Conservation (phyloP, 2,888 invertebrate genomes). For the Salticus scenicus region DNA sequence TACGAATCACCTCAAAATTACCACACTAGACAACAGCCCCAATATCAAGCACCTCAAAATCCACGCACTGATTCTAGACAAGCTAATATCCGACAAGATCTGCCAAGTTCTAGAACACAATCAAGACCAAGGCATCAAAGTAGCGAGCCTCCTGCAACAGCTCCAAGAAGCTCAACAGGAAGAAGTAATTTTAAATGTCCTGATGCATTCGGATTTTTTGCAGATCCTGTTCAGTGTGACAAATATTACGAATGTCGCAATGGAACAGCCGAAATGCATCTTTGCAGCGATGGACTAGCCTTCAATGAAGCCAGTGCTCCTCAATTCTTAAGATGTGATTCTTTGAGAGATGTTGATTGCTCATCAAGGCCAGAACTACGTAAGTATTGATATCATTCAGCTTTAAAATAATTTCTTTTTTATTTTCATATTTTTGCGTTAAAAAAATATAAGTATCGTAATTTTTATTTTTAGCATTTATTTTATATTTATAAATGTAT, state of each 20-base stretch:
- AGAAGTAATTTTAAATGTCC: slow-evolving; percentile 49
- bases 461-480: too few relatives aligned
- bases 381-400: slow-evolving; percentile 71
- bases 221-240: slow-evolving; percentile 75
- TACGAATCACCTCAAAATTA: slow-evolving; percentile 8
- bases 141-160: background rate
- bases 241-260: slow-evolving; percentile 74
- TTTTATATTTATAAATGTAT: too few relatives aligned
- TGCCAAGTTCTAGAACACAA: background rate
- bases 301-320: slow-evolving; percentile 72
- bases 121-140: slow-evolving; percentile 22
- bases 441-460: background rate
- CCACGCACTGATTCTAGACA: slow-evolving; percentile 9
- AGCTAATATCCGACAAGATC: slow-evolving; percentile 19
- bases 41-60: slow-evolving; percentile 32
- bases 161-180: slow-evolving; percentile 13
- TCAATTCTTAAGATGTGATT: slow-evolving; percentile 74
- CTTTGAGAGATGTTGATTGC: slow-evolving; percentile 75
- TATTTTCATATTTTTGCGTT: background rate
- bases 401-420: background rate
- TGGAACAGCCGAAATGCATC: slow-evolving; percentile 70
- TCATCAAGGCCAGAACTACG: slow-evolving; percentile 73
- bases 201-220: slow-evolving; percentile 64
- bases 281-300: slow-evolving; percentile 75
- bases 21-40: background rate